phyloP scores from a whole-genome alignment of 2,797 vertebrate genomes.

The Limnodromus scolopaceus region DNA sequence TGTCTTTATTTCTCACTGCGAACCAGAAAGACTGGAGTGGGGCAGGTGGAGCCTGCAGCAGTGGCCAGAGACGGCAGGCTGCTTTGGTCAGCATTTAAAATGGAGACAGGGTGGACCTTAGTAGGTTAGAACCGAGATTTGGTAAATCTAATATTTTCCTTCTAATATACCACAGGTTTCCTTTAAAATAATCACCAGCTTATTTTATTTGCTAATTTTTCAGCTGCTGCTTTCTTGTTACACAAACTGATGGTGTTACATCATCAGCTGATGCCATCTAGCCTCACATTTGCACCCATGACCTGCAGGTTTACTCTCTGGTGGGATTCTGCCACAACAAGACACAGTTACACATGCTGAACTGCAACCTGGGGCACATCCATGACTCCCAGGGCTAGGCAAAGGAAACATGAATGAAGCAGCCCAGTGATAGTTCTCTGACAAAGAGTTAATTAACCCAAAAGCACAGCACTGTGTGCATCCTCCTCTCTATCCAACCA shows the following conservation, averaged over 20 bases:
- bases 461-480: rapidly evolving
- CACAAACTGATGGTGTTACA: too few relatives aligned
- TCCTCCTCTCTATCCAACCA: neutral
- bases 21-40: neutral
- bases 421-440: neutral
- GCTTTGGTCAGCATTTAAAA: neutral
- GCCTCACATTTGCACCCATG: neutral
- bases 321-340: neutral
- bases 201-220: neutral
- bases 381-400: neutral
- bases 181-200: neutral
- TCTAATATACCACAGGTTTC: neutral
- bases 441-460: neutral
- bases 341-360: rapidly evolving
- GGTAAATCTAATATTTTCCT: neutral
- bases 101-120: neutral
- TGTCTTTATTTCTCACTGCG: neutral
- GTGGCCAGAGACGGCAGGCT: neutral
- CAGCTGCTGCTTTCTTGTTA: neutral
- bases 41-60: neutral
- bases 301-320: neutral
- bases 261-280: neutral
- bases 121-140: neutral
- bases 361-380: neutral
- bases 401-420: rapidly evolving